Percentiles rank a stretch among this genome's conserved stretches.
Evolutionary conservation across 2,797 vertebrate species (phyloP).

Genomic region (Lepilemur septentrionalis): DNA sequence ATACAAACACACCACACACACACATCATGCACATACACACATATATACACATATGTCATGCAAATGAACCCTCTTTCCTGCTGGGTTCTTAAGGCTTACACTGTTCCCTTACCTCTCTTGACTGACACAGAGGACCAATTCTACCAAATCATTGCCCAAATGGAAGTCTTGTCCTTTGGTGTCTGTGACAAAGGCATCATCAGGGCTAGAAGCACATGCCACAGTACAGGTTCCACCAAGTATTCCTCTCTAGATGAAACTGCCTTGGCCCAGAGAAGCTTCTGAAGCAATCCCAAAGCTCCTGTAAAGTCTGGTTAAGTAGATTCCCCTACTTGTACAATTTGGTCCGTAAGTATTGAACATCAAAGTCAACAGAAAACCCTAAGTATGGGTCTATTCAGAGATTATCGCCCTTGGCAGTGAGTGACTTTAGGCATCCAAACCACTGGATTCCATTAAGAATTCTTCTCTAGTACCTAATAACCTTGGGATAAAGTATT

Average conservation of each 20-base stretch:
- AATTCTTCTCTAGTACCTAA: background rate
- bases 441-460: background rate
- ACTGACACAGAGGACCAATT: background rate
- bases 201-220: background rate
- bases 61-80: background rate
- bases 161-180: background rate
- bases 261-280: background rate
- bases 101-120: background rate
- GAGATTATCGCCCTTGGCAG: background rate
- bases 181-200: background rate
- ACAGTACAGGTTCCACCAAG: background rate
- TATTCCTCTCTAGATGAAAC: background rate
- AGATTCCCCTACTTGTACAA: background rate
- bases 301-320: background rate
- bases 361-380: background rate
- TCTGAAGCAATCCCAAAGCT: background rate
- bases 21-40: no score
- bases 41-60: background rate
- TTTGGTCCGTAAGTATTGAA: background rate
- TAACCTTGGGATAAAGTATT: background rate
- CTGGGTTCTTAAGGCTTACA: background rate
- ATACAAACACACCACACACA: background rate
- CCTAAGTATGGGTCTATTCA: background rate
- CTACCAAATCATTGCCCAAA: background rate
- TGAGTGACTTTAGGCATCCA: background rate